Evolutionary conservation across 2,113 vertebrate species (phyloP).

Genomic region (Microcebus murinus): DNA sequence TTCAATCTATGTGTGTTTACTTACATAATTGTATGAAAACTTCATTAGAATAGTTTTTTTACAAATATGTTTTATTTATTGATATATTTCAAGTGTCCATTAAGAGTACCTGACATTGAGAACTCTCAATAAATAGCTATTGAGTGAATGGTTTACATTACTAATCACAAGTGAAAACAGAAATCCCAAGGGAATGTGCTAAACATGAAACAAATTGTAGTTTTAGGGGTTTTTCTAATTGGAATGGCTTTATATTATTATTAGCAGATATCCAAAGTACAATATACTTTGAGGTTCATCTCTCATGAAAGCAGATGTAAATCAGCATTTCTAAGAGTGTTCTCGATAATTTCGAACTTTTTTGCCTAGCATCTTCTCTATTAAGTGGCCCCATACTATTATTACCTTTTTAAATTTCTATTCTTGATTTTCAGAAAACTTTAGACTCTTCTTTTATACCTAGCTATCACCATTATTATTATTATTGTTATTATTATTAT

Average conservation of each 20-base stretch:
- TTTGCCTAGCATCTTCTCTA: neutral
- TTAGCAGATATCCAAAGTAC: neutral
- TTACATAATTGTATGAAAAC: neutral
- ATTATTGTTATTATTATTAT: neutral
- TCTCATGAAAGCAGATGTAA: neutral
- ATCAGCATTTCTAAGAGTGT: neutral
- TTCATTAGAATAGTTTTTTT: neutral
- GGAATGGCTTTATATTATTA: neutral
- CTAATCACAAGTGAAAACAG: neutral
- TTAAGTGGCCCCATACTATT: neutral
- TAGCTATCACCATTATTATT: neutral
- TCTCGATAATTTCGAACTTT: neutral
- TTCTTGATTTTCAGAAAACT: conserved; percentile 16
- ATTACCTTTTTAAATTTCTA: neutral
- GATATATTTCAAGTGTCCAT: neutral
- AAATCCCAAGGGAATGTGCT: neutral
- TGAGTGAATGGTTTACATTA: neutral
- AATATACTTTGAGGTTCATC: neutral
- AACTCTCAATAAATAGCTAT: neutral
- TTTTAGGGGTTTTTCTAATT: neutral
- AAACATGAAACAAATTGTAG: neutral
- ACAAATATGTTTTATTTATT: neutral
- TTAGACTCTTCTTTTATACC: neutral
- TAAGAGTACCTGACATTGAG: neutral
- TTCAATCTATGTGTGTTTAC: neutral